A percentile compares a stretch with the other conserved stretches of the same genome.
Conservation (phyloP, 2,888 invertebrate genomes). For the Coremacera marginata region DNA sequence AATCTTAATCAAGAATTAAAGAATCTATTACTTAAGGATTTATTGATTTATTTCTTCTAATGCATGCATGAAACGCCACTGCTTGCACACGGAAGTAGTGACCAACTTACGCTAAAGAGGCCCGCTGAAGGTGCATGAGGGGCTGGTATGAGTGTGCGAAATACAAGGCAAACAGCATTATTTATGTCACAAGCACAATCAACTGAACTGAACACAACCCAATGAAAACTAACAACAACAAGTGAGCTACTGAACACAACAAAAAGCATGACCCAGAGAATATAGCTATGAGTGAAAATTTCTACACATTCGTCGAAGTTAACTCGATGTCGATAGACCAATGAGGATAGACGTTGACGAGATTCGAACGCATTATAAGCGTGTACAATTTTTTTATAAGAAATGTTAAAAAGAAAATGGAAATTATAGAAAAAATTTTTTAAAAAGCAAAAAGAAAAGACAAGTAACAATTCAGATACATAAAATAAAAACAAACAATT, state of each 20-base stretch:
- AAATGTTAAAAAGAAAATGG: neutral
- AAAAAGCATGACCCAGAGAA: conserved; percentile 30
- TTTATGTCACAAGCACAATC: neutral
- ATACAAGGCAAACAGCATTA: neutral
- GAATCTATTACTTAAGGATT: too few species aligned
- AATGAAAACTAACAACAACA: conserved; percentile 1
- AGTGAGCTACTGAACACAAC: neutral
- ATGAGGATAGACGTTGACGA: conserved; percentile 40
- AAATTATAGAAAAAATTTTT: neutral
- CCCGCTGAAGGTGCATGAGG: too few species aligned
- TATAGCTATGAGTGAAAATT: conserved; percentile 19
- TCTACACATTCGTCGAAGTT: conserved; percentile 42
- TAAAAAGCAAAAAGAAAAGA: neutral
- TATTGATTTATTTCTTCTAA: too few species aligned
- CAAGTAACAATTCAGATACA: neutral
- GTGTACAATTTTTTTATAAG: neutral
- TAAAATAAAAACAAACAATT: neutral
- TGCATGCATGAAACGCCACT: neutral
- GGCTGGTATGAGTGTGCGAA: neutral
- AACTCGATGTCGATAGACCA: conserved; percentile 43
- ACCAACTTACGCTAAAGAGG: too few species aligned
- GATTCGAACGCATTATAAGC: neutral
- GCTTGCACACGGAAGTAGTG: neutral
- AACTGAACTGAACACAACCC: conserved; percentile 3
- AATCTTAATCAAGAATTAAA: too few species aligned